These are phyloP conservation scores for Oscheius sp. DNA, from an alignment of 2,888 invertebrate genomes.

Conservation along the genomic window DNA sequence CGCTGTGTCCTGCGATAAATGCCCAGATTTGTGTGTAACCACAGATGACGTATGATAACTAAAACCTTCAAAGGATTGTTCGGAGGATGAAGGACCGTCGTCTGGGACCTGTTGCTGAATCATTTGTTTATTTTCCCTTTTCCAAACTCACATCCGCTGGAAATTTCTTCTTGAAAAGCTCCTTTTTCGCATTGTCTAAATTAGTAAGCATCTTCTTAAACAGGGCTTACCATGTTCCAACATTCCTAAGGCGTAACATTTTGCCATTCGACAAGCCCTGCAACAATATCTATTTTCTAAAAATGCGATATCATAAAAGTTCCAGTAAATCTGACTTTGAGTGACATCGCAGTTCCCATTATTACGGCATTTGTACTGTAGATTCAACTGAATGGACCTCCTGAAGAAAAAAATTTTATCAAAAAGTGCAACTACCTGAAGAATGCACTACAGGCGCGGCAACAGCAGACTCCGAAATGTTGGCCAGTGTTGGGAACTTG, in stretches of 20 bases:
- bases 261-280: constrained; percentile 48
- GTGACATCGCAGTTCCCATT: constrained; percentile 51
- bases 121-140: not conserved
- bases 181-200: constrained; percentile 9
- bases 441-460: constrained; percentile 58
- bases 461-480: constrained; percentile 54
- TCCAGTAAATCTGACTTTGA: constrained; percentile 45
- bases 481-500: constrained; percentile 49
- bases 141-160: not conserved
- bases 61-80: constrained; percentile 2
- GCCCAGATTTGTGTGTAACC: not conserved
- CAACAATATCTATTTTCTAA: constrained; percentile 56
- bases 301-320: too few relatives aligned
- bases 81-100: constrained; percentile 15
- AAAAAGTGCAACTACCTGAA: too few relatives aligned
- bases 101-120: constrained; percentile 2
- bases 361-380: constrained; percentile 50
- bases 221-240: constrained; percentile 40
- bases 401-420: too few relatives aligned
- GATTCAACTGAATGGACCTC: constrained; percentile 43
- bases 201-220: not conserved
- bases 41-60: not conserved
- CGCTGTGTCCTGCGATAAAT: not conserved
- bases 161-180: not conserved
- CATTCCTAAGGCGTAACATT: constrained; percentile 52